phyloP scores from a whole-genome alignment of 2,888 invertebrate species.

The Ischnura elegans region DNA sequence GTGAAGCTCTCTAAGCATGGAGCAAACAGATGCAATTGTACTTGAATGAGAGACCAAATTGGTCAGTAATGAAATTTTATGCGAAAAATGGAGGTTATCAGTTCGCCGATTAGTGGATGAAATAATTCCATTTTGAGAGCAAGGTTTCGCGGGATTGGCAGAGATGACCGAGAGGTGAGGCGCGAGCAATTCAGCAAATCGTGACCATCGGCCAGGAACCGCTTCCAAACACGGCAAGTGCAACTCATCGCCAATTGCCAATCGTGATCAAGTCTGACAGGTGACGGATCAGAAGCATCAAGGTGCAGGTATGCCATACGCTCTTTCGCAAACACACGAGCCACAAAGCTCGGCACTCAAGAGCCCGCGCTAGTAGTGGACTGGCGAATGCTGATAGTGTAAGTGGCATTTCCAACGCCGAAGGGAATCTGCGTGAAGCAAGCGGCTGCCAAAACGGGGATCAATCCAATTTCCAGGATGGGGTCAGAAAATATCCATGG shows the following conservation, averaged over 20 bases:
- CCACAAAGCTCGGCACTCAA: not conserved
- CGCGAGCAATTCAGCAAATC: not conserved
- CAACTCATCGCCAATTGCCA: not conserved
- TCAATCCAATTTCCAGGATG: not conserved
- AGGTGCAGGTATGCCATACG: not conserved
- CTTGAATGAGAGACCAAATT: not conserved
- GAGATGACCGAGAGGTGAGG: not conserved
- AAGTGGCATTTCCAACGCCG: not conserved
- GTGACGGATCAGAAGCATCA: not conserved
- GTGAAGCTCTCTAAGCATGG: not conserved
- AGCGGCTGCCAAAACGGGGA: not conserved
- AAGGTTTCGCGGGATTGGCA: not conserved
- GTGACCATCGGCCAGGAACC: not conserved
- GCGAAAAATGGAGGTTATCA: not conserved
- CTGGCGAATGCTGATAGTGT: not conserved
- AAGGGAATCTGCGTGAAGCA: not conserved
- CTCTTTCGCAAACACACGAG: not conserved
- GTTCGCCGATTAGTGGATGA: not conserved
- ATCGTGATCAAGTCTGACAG: not conserved
- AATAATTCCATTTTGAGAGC: not conserved
- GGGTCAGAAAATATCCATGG: too few species aligned
- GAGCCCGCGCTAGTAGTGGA: not conserved
- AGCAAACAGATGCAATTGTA: not conserved
- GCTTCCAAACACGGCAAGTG: not conserved
- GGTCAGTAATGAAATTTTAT: not conserved